Base-by-base conservation (phyloP, 2,797 vertebrate genomes). In the Sebastes cheni region DNA sequence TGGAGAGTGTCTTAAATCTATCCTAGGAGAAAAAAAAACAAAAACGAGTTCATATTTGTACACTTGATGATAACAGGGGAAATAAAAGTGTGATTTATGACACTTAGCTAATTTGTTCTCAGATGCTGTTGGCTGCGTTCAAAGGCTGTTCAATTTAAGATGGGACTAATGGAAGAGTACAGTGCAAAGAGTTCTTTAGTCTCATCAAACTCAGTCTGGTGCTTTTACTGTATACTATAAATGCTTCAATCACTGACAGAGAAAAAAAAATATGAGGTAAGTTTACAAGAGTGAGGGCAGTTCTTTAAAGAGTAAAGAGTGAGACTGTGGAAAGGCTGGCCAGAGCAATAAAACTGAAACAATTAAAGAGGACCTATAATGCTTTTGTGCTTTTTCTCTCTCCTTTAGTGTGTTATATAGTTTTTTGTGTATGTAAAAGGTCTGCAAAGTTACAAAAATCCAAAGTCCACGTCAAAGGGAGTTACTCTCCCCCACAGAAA, bases 81-180 rank as follows among this genome's bases (percentile, higher is more conserved):
- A 88, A 90, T 87, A 84, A 86, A 90, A 77, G 62, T 14, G 23
- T 6, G 52, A 89, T 87, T 88, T 89, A 85, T 77, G 75, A 71
- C 18, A 39, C 72, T 77, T 79, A 6, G 81, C 64, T 80, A 81
- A 87, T 90, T 87, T 83, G 83, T 42, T 83, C 75, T 89, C 71
- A 16, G 68, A 79, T 68, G 78, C 36, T 85, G 73, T 36, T 79
- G 72, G 68, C 79, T 71, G 59, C 27, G 30, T 67, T 75, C 72
- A 72, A n/a, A 66, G 66, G 77, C 67, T 80, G 80, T 73, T 80
- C 29, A 68, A 62, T 84, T 80, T 83, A 52, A 80, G 73, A 83
- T 52, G 60, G 34, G 72, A 69, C 54, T 67, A 67, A 85, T 79
- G 71, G 59, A 76, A 30, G 64, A 82, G 42, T 34, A 7, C 1